Percentiles rank a stretch among this genome's conserved stretches.
These are phyloP conservation scores for Aix galericulata DNA, from an alignment of 2,113 vertebrate genomes.

Conservation along the genomic window DNA sequence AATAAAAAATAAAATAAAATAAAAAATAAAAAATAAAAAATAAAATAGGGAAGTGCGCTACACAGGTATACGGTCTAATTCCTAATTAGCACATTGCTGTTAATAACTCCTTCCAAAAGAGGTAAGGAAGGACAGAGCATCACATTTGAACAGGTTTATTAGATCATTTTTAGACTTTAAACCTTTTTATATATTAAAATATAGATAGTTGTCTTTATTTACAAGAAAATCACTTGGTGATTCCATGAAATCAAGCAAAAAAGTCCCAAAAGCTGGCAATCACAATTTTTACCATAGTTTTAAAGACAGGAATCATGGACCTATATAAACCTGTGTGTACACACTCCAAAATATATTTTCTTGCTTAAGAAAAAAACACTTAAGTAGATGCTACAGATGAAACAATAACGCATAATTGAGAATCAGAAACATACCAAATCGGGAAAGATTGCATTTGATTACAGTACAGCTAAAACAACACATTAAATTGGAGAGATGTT, in stretches of 20 bases:
- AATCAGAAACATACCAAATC: not conserved
- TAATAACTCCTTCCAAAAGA: not conserved
- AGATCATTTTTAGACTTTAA: not conserved
- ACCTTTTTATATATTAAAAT: not conserved
- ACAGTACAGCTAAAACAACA: not conserved
- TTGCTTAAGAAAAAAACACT: not conserved
- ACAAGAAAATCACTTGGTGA: not conserved
- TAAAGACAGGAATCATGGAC: not conserved
- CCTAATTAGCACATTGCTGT: not conserved
- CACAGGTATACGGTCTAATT: not conserved
- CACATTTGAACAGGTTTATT: not conserved
- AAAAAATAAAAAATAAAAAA: not conserved
- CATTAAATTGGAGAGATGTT: not conserved
- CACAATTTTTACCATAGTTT: not conserved
- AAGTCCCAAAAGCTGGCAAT: not conserved
- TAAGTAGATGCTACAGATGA: not conserved
- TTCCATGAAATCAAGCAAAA: not conserved
- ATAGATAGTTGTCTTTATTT: not conserved
- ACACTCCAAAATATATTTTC: not conserved
- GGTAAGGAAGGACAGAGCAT: not conserved
- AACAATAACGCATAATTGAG: not conserved
- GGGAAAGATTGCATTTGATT: not conserved
- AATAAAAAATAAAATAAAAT: not conserved
- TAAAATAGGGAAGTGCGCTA: not conserved
- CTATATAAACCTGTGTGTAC: not conserved